Evolutionary conservation across 2,888 invertebrate genomes (phyloP).

Genomic region (Gymnosoma rotundatum): DNA sequence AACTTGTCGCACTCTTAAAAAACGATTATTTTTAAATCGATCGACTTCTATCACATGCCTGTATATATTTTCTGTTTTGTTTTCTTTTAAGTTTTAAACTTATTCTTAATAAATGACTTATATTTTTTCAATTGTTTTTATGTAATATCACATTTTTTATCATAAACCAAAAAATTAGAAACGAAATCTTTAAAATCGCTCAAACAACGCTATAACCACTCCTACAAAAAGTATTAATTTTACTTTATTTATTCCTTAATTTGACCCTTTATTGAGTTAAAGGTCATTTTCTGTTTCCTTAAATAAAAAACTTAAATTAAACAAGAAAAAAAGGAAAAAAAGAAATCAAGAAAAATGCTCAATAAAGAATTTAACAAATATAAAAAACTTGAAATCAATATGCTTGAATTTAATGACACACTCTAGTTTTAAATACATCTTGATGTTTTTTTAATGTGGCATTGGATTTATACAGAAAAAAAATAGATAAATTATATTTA

Average conservation of each 20-base stretch:
- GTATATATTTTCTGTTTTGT: conserved; percentile 41
- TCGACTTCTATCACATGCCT: too few relatives aligned
- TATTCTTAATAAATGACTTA: conserved; percentile 66
- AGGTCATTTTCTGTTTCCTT: conserved; percentile 18
- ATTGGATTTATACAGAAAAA: conserved; percentile 4
- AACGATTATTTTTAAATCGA: too few relatives aligned
- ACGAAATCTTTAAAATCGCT: conserved; percentile 22
- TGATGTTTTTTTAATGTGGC: conserved; percentile 17
- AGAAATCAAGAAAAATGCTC: conserved; percentile 27
- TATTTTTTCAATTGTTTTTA: conserved; percentile 48
- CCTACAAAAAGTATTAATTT: background rate
- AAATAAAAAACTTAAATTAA: conserved; percentile 30
- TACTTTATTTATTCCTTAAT: background rate
- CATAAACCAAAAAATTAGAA: conserved; percentile 37
- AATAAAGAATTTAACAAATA: conserved; percentile 11
- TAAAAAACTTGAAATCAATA: background rate
- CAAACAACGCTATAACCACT: too few relatives aligned
- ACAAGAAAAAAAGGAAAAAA: conserved; percentile 47
- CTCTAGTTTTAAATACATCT: conserved; percentile 1
- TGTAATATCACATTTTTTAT: conserved; percentile 65
- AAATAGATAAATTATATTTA: conserved; percentile 54
- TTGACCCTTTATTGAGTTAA: conserved; percentile 14
- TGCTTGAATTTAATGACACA: conserved; percentile 7
- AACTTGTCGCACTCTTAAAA: too few relatives aligned
- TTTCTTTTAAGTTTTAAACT: conserved; percentile 60